Evolutionary conservation across 2,888 invertebrate genomes (phyloP), one percentile per base, ranked within the genome.

Genomic region (Brenthis hecate): DNA sequence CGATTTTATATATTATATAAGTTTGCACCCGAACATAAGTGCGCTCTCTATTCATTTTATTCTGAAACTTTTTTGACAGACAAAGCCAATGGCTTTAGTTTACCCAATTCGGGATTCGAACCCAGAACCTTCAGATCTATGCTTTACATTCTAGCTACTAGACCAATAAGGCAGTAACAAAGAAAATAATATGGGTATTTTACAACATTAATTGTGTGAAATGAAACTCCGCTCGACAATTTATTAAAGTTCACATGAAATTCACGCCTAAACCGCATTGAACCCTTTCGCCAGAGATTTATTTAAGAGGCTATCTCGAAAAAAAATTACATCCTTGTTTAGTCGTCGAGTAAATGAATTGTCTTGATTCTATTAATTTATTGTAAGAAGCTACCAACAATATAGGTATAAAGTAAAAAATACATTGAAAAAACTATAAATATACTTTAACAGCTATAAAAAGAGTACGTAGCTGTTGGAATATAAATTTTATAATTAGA

Each of bases 221-320:
- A 51, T 6, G n/a, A 28, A 28, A 28, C 5, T 28, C 28, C n/a
- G 23, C 6, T 16, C 23, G 43, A 43, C 53, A 51, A 14, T 43
- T 54, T 36, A 54, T 54, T 62, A 62, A 62, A 53, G 14, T 50
- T 5, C 14, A 50, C 50, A 16, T 60, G 50, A n/a, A 50, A 50
- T 50, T 60, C 28, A n/a, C 28, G 11, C 14, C 19, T 36, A 53
- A 61, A 51, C 62, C 43, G 53, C 62, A 23, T 53, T 62, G 62
- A 62, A 62, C 62, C 62, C 54, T 54, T 62, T 62, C 36, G 43
- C 51, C 19, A 19, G 36, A 54, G 62, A 62, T 53, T 62, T 62
- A 62, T 62, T 62, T 62, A 62, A 43, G 50, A 19, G 53, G 54
- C 23, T 43, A 62, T 54, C 62, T 62, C 8, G 43, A 19, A 54